These are phyloP conservation scores for Sisyra terminalis DNA, from an alignment of 2,888 invertebrate genomes.

Conservation along the genomic window DNA sequence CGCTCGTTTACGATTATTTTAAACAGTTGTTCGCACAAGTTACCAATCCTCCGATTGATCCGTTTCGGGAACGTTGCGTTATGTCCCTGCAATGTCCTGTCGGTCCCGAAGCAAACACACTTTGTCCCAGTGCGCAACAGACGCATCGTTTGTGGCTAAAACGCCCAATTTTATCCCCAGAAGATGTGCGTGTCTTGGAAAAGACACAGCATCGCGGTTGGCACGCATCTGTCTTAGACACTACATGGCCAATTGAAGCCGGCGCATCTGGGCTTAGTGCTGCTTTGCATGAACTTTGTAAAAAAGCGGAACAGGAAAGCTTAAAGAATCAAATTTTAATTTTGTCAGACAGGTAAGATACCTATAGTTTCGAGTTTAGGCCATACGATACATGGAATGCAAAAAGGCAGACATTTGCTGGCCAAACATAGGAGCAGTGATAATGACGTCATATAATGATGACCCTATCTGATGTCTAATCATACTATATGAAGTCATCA, in stretches of 20 bases:
- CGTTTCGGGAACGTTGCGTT: slow-evolving; percentile 95
- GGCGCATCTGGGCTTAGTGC: slow-evolving; percentile 60
- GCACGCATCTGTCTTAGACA: slow-evolving; percentile 61
- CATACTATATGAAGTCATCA: too few relatives aligned
- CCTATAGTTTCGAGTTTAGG: not conserved
- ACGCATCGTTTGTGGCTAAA: slow-evolving; percentile 59
- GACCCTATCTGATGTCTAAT: too few relatives aligned
- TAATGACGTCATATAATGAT: too few relatives aligned
- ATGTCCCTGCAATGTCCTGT: slow-evolving; percentile 97
- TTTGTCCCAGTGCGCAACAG: slow-evolving; percentile 77
- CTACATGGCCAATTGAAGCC: slow-evolving; percentile 64
- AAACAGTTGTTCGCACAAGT: slow-evolving; percentile 98
- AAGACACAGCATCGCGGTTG: slow-evolving; percentile 71
- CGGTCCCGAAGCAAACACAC: slow-evolving; percentile 89
- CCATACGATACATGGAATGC: too few relatives aligned
- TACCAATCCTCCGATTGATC: slow-evolving; percentile 99
- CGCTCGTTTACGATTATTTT: slow-evolving; percentile 92
- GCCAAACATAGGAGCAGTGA: too few relatives aligned
- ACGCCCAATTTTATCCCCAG: slow-evolving; percentile 86
- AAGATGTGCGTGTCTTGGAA: slow-evolving; percentile 78
- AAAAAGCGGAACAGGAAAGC: slow-evolving; percentile 60
- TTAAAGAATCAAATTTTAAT: slow-evolving; percentile 61
- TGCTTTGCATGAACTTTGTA: slow-evolving; percentile 64
- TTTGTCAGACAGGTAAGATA: slow-evolving; percentile 52
- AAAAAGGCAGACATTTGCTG: too few relatives aligned